Conservation (phyloP, 2,888 invertebrate genomes). For the Branchinecta sandiegonensis region DNA sequence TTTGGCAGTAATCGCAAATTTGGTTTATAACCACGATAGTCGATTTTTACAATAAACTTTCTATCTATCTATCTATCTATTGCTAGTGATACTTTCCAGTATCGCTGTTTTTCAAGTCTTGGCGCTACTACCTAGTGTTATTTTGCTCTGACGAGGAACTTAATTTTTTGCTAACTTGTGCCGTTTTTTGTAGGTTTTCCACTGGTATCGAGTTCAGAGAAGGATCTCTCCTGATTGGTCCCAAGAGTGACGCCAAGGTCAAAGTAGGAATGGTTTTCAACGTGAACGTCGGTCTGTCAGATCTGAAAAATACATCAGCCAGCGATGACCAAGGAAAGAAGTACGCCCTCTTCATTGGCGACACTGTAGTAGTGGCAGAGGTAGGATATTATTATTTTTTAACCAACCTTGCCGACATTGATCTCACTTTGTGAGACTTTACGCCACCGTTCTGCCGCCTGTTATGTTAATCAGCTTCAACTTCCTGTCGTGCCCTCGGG, state of each 20-base stretch:
- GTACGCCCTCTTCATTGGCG: conserved; percentile 90
- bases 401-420: no score
- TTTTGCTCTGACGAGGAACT: background rate
- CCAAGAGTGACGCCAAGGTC: conserved; percentile 62
- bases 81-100: no score
- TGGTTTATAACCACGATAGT: no score
- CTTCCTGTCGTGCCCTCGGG: no score
- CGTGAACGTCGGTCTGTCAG: conserved; percentile 78
- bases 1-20: no score
- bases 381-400: conserved; percentile 34
- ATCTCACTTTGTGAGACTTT: no score
- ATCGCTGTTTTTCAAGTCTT: background rate
- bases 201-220: conserved; percentile 98
- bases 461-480: no score
- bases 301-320: conserved; percentile 63
- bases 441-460: no score
- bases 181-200: conserved; percentile 49
- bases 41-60: no score
- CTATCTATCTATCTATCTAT: no score
- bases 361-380: conserved; percentile 89
- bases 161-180: background rate
- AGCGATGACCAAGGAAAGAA: conserved; percentile 68
- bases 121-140: background rate
- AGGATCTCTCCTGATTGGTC: conserved; percentile 75
- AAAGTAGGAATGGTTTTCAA: conserved; percentile 95